Evolutionary conservation across 2,888 invertebrate species (phyloP).

Genomic region (Therioaphis trifolii): DNA sequence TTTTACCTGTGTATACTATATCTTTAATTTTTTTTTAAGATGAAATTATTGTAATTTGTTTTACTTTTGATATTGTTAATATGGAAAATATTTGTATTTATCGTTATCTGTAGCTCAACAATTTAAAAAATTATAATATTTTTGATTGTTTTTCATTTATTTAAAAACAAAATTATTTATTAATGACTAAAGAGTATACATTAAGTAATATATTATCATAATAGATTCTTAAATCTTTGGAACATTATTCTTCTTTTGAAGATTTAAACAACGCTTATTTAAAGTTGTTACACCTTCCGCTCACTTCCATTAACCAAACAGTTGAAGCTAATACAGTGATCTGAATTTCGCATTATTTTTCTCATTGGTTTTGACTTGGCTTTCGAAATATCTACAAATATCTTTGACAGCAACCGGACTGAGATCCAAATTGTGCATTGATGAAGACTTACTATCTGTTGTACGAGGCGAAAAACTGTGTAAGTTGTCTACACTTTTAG

Average conservation of each 20-base stretch:
- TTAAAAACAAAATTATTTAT: slow-evolving; percentile 50
- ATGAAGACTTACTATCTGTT: slow-evolving; percentile 12
- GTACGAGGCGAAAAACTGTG: not conserved
- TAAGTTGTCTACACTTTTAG: slow-evolving; percentile 50
- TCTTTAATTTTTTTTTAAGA: slow-evolving; percentile 10
- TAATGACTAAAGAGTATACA: slow-evolving; percentile 59
- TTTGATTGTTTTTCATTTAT: slow-evolving; percentile 46
- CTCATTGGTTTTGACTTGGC: slow-evolving; percentile 12
- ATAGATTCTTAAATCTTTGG: slow-evolving; percentile 56
- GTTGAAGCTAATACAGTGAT: slow-evolving; percentile 36
- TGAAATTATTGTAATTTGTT: slow-evolving; percentile 35
- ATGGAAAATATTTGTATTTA: slow-evolving; percentile 19
- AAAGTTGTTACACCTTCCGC: not conserved
- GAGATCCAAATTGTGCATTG: slow-evolving; percentile 36
- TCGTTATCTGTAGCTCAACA: slow-evolving; percentile 57
- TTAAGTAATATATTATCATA: slow-evolving; percentile 56
- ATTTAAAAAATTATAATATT: slow-evolving; percentile 12
- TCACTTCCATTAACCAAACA: not conserved
- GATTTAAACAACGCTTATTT: not conserved
- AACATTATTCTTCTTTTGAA: slow-evolving; percentile 25
- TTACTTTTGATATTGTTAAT: slow-evolving; percentile 41
- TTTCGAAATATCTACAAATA: slow-evolving; percentile 56
- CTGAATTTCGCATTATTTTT: slow-evolving; percentile 34
- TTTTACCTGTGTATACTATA: slow-evolving; percentile 29
- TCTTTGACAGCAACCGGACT: slow-evolving; percentile 41